Conservation (phyloP, 2,113 vertebrate species). For the Ictidomys tridecemlineatus region DNA sequence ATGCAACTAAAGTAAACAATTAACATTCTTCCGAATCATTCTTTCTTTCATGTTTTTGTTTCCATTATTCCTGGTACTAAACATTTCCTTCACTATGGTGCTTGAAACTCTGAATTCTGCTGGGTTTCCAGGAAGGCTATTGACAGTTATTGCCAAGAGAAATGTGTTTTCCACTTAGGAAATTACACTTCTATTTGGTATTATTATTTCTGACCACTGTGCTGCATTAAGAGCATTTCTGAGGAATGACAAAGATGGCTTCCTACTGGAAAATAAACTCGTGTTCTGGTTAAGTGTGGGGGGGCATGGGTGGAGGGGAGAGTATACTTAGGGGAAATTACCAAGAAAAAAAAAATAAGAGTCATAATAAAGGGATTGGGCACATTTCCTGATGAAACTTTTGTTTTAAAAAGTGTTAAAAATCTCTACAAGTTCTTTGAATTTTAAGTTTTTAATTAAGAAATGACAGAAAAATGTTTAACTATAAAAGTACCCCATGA, state of each 20-base stretch:
- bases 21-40: slow-evolving; percentile 78
- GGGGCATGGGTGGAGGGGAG: not conserved
- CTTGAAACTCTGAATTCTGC: slow-evolving; percentile 84
- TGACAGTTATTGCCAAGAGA: slow-evolving; percentile 83
- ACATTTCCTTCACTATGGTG: slow-evolving; percentile 86
- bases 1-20: slow-evolving; percentile 81
- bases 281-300: slow-evolving; percentile 53
- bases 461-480: slow-evolving; percentile 2
- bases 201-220: slow-evolving; percentile 86
- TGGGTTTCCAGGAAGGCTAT: slow-evolving; percentile 85
- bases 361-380: not conserved
- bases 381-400: slow-evolving; percentile 17
- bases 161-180: slow-evolving; percentile 87
- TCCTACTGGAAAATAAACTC: slow-evolving; percentile 82
- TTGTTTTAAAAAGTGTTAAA: slow-evolving; percentile 47
- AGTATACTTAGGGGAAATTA: slow-evolving; percentile 19
- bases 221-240: slow-evolving; percentile 80
- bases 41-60: slow-evolving; percentile 82
- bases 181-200: slow-evolving; percentile 86
- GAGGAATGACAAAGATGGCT: slow-evolving; percentile 81
- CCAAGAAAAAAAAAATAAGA: not conserved
- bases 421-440: slow-evolving; percentile 7
- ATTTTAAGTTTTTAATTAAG: slow-evolving; percentile 52
- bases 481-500: not conserved
- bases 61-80: slow-evolving; percentile 84